These are phyloP conservation scores for Melanotaenia trifasciata DNA, from an alignment of 2,797 vertebrate genomes.

Conservation along the genomic window DNA sequence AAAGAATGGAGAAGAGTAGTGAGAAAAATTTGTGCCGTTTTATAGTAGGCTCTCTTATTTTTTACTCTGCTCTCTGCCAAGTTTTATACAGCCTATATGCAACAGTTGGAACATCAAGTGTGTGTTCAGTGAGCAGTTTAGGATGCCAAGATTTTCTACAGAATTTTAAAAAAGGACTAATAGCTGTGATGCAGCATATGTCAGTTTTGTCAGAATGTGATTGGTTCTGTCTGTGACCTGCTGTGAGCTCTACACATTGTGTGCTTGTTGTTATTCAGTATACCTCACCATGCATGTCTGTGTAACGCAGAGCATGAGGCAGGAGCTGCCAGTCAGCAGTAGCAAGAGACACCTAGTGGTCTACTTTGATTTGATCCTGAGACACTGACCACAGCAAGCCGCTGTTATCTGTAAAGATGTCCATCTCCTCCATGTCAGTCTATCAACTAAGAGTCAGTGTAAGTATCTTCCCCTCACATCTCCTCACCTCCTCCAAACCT, in stretches of 20 bases:
- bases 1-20: too few relatives aligned
- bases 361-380: slow-evolving; percentile 30
- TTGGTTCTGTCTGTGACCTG: not conserved
- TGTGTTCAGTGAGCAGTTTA: not conserved
- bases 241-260: not conserved
- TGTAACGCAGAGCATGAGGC: slow-evolving; percentile 5
- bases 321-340: slow-evolving; percentile 44
- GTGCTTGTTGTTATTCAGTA: not conserved
- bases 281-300: slow-evolving; percentile 13
- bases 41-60: not conserved
- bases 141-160: not conserved
- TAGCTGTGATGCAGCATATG: not conserved
- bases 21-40: not conserved
- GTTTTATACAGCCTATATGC: not conserved
- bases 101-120: not conserved
- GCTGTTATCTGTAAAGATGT: slow-evolving; percentile 14
- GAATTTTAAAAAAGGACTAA: too few relatives aligned
- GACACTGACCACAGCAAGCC: slow-evolving; percentile 8
- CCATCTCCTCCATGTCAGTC: not conserved
- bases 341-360: slow-evolving; percentile 78
- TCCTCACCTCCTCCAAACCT: not conserved
- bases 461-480: not conserved
- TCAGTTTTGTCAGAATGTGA: not conserved
- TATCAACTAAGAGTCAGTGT: not conserved
- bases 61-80: not conserved